Evolutionary conservation across 1,140 invertebrate genomes (phyloP).

Genomic region (Drosophila parvula): DNA sequence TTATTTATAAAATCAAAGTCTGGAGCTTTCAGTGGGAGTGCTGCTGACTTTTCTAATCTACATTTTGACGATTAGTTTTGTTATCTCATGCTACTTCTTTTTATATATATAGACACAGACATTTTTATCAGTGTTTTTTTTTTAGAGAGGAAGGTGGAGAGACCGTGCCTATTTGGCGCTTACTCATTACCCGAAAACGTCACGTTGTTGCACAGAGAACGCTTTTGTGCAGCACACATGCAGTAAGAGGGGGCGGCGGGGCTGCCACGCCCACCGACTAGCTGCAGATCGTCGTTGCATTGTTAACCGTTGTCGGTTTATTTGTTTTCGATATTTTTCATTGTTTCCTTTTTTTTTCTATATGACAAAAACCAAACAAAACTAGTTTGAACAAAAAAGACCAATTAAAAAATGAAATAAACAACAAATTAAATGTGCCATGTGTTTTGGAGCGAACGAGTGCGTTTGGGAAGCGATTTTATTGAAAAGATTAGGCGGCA

Average conservation of each 20-base stretch:
- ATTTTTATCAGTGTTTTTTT: constrained; percentile 16
- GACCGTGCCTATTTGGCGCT: constrained; percentile 40
- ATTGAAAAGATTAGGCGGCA: constrained; percentile 7
- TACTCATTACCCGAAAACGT: constrained; percentile 51
- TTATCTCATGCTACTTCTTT: neutral
- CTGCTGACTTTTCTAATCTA: neutral
- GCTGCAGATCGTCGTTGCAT: constrained; percentile 36
- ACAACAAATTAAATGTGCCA: constrained; percentile 22
- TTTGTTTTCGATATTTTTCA: constrained; percentile 8
- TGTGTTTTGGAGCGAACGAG: constrained; percentile 4
- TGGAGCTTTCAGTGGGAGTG: neutral
- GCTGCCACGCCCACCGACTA: constrained; percentile 36
- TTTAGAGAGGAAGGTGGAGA: neutral
- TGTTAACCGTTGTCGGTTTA: constrained; percentile 21
- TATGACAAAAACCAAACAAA: constrained; percentile 22
- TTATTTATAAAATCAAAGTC: neutral
- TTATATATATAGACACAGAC: neutral
- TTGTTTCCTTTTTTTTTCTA: neutral
- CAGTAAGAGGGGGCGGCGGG: neutral
- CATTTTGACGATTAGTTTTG: neutral
- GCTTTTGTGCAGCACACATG: constrained; percentile 15
- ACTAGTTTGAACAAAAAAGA: constrained; percentile 24
- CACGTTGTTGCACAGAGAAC: constrained; percentile 41
- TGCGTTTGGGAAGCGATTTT: neutral
- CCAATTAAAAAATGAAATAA: constrained; percentile 16